Conservation (phyloP, 2,113 vertebrate species). For the Desmodus rotundus region DNA sequence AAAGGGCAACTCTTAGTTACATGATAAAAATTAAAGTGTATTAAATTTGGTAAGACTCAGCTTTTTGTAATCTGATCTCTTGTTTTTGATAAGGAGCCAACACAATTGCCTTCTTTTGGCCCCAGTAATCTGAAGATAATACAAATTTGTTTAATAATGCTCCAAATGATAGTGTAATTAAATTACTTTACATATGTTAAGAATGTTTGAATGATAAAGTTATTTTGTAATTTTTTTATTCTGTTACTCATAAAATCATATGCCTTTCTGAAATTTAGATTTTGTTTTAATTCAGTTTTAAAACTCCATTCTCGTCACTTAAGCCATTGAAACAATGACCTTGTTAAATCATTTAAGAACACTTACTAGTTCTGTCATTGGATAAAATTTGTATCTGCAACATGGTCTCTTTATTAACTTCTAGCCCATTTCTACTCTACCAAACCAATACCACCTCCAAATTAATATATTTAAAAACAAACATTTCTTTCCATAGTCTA, state of each 20-base stretch:
- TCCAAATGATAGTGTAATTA: background rate
- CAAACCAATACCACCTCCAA: background rate
- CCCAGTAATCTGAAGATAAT: background rate
- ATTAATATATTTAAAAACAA: background rate
- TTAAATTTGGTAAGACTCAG: slow-evolving; percentile 8
- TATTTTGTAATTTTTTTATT: slow-evolving; percentile 20
- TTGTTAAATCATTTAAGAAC: background rate
- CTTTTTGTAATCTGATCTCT: background rate
- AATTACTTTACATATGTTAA: slow-evolving; percentile 11
- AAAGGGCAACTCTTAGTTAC: background rate
- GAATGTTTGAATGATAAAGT: slow-evolving; percentile 21
- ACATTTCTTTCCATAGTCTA: background rate
- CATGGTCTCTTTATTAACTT: background rate
- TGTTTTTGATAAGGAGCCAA: background rate
- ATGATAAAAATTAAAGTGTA: background rate
- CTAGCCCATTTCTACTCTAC: background rate
- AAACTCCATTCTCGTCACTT: background rate
- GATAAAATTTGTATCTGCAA: background rate
- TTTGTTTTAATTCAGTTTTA: slow-evolving; percentile 5
- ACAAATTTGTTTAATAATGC: background rate
- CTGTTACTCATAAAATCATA: background rate
- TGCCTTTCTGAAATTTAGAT: background rate
- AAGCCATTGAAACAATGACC: background rate
- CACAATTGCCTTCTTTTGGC: background rate
- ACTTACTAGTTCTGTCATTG: background rate